Conservation (phyloP, 2,113 vertebrate genomes). For the Pseudopipra pipra region DNA sequence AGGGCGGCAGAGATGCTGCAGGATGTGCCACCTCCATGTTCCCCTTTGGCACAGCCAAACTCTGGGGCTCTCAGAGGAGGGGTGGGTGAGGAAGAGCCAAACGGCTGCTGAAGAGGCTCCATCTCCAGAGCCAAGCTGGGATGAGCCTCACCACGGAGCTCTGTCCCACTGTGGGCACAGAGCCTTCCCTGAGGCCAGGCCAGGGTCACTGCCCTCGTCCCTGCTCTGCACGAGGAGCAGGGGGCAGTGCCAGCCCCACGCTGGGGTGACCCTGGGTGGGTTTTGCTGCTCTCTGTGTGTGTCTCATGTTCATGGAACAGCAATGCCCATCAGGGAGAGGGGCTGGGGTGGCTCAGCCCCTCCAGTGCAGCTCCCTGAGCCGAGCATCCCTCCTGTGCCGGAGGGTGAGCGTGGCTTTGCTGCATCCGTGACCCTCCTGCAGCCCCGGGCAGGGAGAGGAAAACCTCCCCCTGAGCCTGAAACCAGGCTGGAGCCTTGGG, state of each 20-base stretch:
- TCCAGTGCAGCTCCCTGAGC: accelerated
- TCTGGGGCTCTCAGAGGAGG: accelerated
- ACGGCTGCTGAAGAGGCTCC: accelerated
- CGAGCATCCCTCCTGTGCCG: accelerated
- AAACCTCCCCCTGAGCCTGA: not conserved
- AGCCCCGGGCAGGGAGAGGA: not conserved
- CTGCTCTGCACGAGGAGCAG: accelerated
- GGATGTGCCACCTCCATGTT: accelerated
- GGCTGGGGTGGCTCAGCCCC: accelerated
- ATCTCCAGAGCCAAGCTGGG: not conserved
- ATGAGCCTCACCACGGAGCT: accelerated
- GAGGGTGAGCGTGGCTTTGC: accelerated
- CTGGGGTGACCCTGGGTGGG: accelerated
- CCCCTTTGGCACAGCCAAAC: not conserved
- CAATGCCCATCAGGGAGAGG: accelerated
- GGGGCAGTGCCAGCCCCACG: accelerated
- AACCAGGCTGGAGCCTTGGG: not conserved
- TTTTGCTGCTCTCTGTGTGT: not conserved
- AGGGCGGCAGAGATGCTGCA: accelerated
- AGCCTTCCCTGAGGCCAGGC: accelerated
- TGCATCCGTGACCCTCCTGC: accelerated
- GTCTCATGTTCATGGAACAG: accelerated
- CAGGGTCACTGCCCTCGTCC: accelerated
- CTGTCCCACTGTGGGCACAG: accelerated
- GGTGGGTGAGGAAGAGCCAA: not conserved